Evolutionary conservation across 2,888 invertebrate genomes (phyloP).

Genomic region (Callyntrura guangdongensis): DNA sequence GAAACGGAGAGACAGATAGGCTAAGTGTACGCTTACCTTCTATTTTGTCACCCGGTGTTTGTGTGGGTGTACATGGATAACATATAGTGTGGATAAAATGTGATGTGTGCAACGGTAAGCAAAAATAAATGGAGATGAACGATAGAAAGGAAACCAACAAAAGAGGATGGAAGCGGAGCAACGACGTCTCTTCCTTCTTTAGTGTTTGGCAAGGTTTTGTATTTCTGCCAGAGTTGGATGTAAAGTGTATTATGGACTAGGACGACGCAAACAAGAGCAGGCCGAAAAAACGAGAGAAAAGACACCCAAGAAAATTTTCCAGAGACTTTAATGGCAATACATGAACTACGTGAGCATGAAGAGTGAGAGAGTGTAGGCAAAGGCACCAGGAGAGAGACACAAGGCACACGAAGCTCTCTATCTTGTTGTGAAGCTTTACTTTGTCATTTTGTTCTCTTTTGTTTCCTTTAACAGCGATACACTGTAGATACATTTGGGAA

Average conservation of each 20-base stretch:
- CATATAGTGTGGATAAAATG: conserved; percentile 25
- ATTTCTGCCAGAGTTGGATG: conserved; percentile 24
- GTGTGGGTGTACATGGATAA: neutral
- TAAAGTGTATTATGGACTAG: neutral
- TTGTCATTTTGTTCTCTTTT: conserved; percentile 60
- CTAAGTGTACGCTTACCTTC: no score
- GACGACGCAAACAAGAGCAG: conserved; percentile 14
- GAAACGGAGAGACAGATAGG: no score
- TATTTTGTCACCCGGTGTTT: no score
- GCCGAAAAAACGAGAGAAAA: neutral
- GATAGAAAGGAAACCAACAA: conserved; percentile 56
- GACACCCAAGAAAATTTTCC: conserved; percentile 19
- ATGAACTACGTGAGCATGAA: conserved; percentile 19
- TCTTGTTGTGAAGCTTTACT: conserved; percentile 47
- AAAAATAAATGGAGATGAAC: conserved; percentile 74
- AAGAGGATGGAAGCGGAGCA: conserved; percentile 30
- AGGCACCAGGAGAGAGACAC: neutral
- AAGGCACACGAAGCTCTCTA: neutral
- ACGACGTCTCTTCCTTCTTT: conserved; percentile 49
- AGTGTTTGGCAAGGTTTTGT: conserved; percentile 46
- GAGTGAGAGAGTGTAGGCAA: neutral
- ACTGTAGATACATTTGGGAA: conserved; percentile 32
- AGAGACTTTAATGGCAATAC: conserved; percentile 31
- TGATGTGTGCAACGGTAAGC: conserved; percentile 67
- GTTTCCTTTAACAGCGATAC: conserved; percentile 12